Evolutionary conservation across 2,797 vertebrate genomes (phyloP).

Genomic region (Sitta carolinensis): DNA sequence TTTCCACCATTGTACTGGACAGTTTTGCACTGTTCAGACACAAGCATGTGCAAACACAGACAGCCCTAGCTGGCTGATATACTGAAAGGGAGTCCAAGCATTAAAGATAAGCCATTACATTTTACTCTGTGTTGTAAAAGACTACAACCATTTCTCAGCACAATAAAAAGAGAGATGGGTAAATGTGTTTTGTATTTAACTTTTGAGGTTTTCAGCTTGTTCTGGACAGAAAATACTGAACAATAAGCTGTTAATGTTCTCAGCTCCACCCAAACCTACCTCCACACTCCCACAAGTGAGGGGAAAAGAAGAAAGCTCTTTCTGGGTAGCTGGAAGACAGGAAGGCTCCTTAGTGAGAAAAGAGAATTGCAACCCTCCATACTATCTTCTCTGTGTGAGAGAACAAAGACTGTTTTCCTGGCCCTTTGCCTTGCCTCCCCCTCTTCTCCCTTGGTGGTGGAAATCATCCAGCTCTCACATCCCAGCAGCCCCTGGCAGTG

Average conservation of each 20-base stretch:
- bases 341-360: constrained; percentile 17
- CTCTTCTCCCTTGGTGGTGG: constrained; percentile 8
- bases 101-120: neutral
- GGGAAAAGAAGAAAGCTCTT: neutral
- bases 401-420: constrained; percentile 37
- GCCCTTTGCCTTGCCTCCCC: constrained; percentile 8
- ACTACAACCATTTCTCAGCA: neutral
- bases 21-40: neutral
- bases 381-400: neutral
- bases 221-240: constrained; percentile 2
- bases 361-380: constrained; percentile 1
- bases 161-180: neutral
- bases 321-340: neutral
- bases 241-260: neutral
- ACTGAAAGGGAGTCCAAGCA: neutral
- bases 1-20: neutral
- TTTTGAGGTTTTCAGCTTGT: neutral
- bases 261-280: neutral
- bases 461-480: constrained; percentile 1
- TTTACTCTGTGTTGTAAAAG: constrained; percentile 2
- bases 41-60: neutral
- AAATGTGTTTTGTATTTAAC: constrained; percentile 28
- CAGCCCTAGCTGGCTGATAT: neutral
- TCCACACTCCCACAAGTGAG: neutral
- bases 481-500: neutral